Evolutionary conservation across 2,113 vertebrate species (phyloP), one percentile per base, ranked within the genome.

Genomic region (Martes martes): DNA sequence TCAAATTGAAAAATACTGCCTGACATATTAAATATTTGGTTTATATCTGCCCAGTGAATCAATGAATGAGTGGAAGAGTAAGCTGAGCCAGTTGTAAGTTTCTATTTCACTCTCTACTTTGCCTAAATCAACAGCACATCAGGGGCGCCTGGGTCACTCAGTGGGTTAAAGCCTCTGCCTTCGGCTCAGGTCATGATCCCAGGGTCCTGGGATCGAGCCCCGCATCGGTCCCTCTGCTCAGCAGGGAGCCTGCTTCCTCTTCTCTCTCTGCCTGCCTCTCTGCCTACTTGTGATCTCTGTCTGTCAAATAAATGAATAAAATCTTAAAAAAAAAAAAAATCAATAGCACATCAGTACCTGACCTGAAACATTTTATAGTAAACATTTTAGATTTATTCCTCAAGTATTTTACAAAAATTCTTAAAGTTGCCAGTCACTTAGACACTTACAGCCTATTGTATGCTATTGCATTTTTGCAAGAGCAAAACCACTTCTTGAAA

Each of bases 401-500:
- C 45, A 52, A n/a, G 10, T 59, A 78, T 69, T 71, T 95, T 26
- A 81, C 15, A 52, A 83, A 55, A 84, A 36, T 16, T 42, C 71
- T 16, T 36, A 47, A 89, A 42, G 10, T 78, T 31, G 7, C 11
- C 73, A 94, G 8, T 42, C 7, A 1, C 92, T 59, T 87, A 52
- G 14, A 71, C 31, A 52, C 10, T 50, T 14, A 7, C 7, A 19
- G 31, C 2, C 16, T 94, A 11, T 71, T 39, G 65, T 23, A 61
- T 4, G 11, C 19, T 24, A n/a, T 0, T 61, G 2, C 11, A 74
- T 76, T 59, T 42, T 36, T 50, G 13, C 57, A 65, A 88, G 79
- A 87, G 14, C 42, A 95, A 93, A 28, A 90, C n/a, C 69, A 82
- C 16, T 0, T 94, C 85, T 83, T 89, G 52, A 97, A 97, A 80